phyloP scores from a whole-genome alignment of 2,113 vertebrate species.

The Petrocephalus zakoni region DNA sequence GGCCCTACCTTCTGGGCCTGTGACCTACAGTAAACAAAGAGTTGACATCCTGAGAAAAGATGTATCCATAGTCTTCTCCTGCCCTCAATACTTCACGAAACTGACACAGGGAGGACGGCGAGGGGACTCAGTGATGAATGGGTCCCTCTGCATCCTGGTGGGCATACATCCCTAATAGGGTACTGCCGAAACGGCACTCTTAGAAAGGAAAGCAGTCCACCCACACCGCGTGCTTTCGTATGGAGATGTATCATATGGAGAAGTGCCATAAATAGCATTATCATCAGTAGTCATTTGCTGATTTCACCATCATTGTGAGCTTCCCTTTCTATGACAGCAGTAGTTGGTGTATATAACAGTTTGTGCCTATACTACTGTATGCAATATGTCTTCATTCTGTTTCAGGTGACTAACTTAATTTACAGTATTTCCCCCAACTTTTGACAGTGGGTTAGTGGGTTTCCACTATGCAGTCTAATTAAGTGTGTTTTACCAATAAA shows the following conservation, averaged over 20 bases:
- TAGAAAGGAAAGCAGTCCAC: neutral
- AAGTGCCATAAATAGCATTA: neutral
- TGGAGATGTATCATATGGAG: too few species aligned
- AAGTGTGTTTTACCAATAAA: neutral
- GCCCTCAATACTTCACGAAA: neutral
- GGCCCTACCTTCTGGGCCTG: neutral
- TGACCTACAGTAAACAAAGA: neutral
- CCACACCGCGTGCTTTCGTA: neutral
- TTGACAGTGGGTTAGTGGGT: neutral
- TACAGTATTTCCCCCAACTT: too few species aligned
- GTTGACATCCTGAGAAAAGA: neutral
- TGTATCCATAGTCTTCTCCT: neutral
- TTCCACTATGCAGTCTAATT: neutral
- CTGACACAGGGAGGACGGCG: neutral
- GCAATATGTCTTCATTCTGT: neutral
- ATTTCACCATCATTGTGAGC: neutral
- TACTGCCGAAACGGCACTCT: neutral
- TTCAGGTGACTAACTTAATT: too few species aligned
- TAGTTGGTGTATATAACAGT: neutral
- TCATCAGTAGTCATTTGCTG: neutral
- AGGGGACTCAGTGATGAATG: neutral
- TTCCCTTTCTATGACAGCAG: neutral
- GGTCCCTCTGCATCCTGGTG: neutral
- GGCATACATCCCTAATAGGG: neutral
- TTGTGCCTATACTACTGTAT: neutral